These are phyloP conservation scores for Drosophila incognita DNA, from an alignment of 2,888 invertebrate genomes.

Conservation along the genomic window DNA sequence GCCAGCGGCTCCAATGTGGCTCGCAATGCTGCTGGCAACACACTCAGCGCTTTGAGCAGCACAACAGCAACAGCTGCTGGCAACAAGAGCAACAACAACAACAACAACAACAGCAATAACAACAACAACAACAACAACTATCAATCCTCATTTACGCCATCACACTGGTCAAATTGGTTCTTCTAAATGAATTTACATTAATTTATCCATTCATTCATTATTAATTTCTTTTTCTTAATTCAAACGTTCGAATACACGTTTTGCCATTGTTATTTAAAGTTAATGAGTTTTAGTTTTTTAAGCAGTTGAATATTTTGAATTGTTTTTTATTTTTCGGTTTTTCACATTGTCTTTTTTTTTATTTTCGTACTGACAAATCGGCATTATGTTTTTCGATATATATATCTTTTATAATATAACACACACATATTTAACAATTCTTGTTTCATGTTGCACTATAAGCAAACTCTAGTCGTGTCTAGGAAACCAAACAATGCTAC, in stretches of 20 bases:
- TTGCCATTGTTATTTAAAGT: not conserved
- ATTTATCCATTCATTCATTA: not conserved
- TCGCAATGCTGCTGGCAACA: slow-evolving; percentile 13
- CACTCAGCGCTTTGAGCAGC: slow-evolving; percentile 10
- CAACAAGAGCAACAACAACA: slow-evolving; percentile 36
- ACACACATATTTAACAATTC: slow-evolving; percentile 9
- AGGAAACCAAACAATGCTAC: slow-evolving; percentile 23
- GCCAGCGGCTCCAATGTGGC: slow-evolving; percentile 25
- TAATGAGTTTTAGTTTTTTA: slow-evolving; percentile 2
- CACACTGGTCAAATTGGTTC: slow-evolving; percentile 71
- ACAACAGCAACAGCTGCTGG: slow-evolving; percentile 24
- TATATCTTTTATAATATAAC: not conserved
- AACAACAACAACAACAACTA: slow-evolving; percentile 53
- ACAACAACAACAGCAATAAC: slow-evolving; percentile 36
- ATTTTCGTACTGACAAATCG: slow-evolving; percentile 1
- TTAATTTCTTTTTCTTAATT: not conserved
- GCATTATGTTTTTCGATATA: slow-evolving; percentile 5
- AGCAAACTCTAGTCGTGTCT: slow-evolving; percentile 55
- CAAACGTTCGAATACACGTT: not conserved
- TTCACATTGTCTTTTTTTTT: not conserved
- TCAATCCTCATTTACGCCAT: slow-evolving; percentile 62
- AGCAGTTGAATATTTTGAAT: slow-evolving; percentile 3
- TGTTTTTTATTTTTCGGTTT: not conserved
- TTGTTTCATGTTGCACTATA: slow-evolving; percentile 22
- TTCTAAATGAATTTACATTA: slow-evolving; percentile 32